Evolutionary conservation across 2,113 vertebrate species (phyloP).

Genomic region (Himantopus leucocephalus): DNA sequence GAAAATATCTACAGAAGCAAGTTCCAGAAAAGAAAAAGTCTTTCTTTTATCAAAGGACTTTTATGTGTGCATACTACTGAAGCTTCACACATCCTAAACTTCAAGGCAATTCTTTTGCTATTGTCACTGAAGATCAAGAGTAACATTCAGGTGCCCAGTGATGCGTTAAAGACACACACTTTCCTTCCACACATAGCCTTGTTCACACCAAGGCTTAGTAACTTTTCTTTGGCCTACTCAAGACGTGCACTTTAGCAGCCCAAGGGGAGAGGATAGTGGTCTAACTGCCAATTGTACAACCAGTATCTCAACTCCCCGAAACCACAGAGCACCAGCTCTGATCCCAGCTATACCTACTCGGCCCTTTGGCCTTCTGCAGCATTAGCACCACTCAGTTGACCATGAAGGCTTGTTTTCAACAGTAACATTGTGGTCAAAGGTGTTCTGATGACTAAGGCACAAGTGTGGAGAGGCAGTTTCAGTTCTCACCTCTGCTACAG

Average conservation of each 20-base stretch:
- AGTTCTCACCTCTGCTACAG: neutral
- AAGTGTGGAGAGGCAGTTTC: neutral
- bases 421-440: neutral
- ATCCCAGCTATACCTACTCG: neutral
- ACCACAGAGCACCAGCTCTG: neutral
- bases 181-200: neutral
- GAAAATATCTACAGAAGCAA: neutral
- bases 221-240: neutral
- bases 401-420: neutral
- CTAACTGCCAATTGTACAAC: neutral
- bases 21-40: neutral
- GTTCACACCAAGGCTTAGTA: neutral
- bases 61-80: neutral
- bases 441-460: neutral
- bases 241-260: neutral
- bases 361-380: neutral
- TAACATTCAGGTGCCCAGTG: neutral
- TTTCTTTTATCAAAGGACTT: neutral
- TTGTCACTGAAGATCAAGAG: neutral
- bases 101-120: neutral
- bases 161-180: neutral
- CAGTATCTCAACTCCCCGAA: neutral
- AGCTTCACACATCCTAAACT: neutral
- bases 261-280: neutral
- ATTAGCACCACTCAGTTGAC: neutral